A percentile compares a stretch with the other conserved stretches of the same genome.
Conservation (phyloP, 2,888 invertebrate genomes). For the Neoscelio sp. region DNA sequence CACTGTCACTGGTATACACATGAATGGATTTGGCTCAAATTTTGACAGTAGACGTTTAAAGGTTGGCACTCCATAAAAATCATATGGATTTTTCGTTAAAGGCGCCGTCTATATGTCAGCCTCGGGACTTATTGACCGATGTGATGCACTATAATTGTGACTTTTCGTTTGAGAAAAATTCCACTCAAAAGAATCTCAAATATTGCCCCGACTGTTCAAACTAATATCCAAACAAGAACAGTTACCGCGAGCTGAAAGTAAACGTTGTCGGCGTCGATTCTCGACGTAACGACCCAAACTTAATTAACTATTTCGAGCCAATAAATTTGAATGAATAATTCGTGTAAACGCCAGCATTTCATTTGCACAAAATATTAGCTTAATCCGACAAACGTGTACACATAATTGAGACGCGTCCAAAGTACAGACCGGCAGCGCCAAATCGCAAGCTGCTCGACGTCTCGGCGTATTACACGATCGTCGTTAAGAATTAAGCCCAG, state of each 20-base stretch:
- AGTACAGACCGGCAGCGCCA: conserved; percentile 1
- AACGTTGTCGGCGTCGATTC: neutral
- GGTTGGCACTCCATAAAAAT: too few relatives aligned
- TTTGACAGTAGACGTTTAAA: too few relatives aligned
- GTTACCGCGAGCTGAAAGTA: neutral
- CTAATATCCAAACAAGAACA: conserved; percentile 13
- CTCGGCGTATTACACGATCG: conserved; percentile 3
- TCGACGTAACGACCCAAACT: conserved; percentile 5
- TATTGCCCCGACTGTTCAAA: too few relatives aligned
- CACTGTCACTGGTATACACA: too few relatives aligned
- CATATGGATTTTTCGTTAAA: too few relatives aligned
- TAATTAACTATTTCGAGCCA: conserved; percentile 15
- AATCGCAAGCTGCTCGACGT: conserved; percentile 1
- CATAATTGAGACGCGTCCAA: conserved; percentile 38
- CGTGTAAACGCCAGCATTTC: conserved; percentile 13
- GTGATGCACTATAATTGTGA: too few relatives aligned
- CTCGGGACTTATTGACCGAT: too few relatives aligned
- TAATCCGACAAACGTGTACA: conserved; percentile 14
- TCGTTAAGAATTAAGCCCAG: conserved; percentile 10
- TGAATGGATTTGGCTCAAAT: too few relatives aligned
- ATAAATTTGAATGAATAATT: conserved; percentile 35
- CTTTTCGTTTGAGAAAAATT: too few relatives aligned
- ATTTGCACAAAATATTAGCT: conserved; percentile 26
- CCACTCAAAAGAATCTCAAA: neutral
- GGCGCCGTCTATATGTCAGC: too few relatives aligned